Evolutionary conservation across 2,888 invertebrate species (phyloP), one percentile per base, ranked within the genome.

Genomic region (Ormyrus nitidulus): DNA sequence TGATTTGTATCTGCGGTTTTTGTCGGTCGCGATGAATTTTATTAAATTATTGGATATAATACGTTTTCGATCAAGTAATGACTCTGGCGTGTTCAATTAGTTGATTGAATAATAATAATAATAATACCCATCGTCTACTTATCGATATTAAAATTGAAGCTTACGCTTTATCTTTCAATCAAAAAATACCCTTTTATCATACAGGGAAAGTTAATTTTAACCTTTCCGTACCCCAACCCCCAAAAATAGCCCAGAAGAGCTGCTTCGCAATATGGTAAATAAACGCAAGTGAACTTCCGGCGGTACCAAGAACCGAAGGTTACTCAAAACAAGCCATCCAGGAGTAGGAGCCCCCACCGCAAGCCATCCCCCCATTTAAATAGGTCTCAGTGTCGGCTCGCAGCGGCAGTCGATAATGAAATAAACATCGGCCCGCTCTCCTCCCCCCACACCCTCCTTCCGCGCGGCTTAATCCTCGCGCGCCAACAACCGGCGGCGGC

Each of bases 181-280:
- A 34, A 34, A 34, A 34, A 34, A 34, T 4, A 34, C 34, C 34
- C 34, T 34, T 34, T 34, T 34, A 34, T 34, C 4, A 34, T 4
- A 34, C 4, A 34, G 34, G 34, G 34, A 34, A 34, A 34, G 2
- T 4, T 34, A 34, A 34, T 34, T 34, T 34, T 34, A 34, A 34
- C 34, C 34, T 34, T 34, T 34, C 34, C 34, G 34, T 3, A 4
- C 34, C 4, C 34, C 34, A 4, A 34, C 3, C 34, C 34, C 34
- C 34, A 34, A 34, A 68, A 68, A 76, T 76, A 80, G 72, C 66
- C 71, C 54, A 66, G 71, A 70, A 54, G 66, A 79, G 71, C 59
- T 34, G 10, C 34, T 66, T 51, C 19, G 19, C 9, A 66, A 66
- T 66, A 51, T 34, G 34, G 34, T 34, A 34, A 34, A 51, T 66